These are phyloP conservation scores for Hydrozoanthus tunicans DNA, from an alignment of 64 coral and sea anemone genomes.

Conservation along the genomic window DNA sequence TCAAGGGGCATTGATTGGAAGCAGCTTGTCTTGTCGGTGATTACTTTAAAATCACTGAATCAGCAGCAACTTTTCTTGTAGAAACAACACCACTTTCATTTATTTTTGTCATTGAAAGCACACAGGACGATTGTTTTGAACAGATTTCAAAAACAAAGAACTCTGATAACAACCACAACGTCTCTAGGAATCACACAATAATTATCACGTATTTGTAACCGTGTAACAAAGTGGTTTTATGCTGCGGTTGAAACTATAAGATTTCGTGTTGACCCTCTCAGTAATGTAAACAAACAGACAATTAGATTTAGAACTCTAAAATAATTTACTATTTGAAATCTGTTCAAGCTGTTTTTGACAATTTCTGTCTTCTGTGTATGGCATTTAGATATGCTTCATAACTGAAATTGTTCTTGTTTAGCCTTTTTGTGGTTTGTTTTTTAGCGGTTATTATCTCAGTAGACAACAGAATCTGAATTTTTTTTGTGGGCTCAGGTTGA, in stretches of 20 bases:
- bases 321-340: too few relatives aligned
- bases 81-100: not conserved
- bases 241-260: too few relatives aligned
- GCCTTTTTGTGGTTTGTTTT: too few relatives aligned
- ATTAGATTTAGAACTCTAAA: too few relatives aligned
- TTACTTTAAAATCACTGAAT: not conserved
- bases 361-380: too few relatives aligned
- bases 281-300: too few relatives aligned
- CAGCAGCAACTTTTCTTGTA: not conserved
- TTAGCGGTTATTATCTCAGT: not conserved
- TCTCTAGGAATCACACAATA: not conserved
- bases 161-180: not conserved
- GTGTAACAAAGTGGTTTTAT: not conserved
- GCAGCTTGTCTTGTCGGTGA: not conserved
- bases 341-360: too few relatives aligned
- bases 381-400: too few relatives aligned
- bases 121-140: not conserved
- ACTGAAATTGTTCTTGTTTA: too few relatives aligned
- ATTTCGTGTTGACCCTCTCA: too few relatives aligned
- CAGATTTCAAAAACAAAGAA: not conserved
- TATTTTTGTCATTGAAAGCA: not conserved
- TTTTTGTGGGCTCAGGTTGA: not conserved
- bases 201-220: not conserved
- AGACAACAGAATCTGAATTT: not conserved
- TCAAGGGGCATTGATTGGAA: conserved; percentile 34